Conservation (phyloP, 2,888 invertebrate species). For the Drosophila borborema region DNA sequence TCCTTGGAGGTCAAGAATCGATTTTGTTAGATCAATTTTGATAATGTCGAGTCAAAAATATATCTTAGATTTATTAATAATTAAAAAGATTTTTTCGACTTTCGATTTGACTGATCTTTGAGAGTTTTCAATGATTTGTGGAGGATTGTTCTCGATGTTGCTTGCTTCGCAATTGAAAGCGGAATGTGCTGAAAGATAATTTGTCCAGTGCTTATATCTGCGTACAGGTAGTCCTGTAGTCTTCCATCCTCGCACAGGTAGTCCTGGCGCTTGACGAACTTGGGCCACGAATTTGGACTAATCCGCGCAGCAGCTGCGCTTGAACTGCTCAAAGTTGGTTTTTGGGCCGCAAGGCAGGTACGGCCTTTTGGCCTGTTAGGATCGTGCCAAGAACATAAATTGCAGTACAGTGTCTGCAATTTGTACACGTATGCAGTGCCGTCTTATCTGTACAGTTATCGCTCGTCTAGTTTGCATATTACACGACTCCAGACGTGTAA, state of each 20-base stretch:
- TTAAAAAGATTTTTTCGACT: background rate
- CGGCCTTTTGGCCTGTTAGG: conserved; percentile 22
- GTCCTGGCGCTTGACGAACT: conserved; percentile 15
- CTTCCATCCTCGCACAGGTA: conserved; percentile 10
- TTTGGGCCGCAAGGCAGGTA: conserved; percentile 12
- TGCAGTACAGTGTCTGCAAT: conserved; percentile 65
- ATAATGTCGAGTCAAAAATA: background rate
- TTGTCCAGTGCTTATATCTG: conserved; percentile 26
- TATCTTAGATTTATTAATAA: background rate
- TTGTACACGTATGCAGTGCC: conserved; percentile 52
- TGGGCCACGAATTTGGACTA: conserved; percentile 5
- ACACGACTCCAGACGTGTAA: conserved; percentile 74
- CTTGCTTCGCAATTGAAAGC: conserved; percentile 17
- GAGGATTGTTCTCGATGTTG: conserved; percentile 19
- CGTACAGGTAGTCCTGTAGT: conserved; percentile 22
- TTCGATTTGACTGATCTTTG: background rate
- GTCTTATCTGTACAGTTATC: conserved; percentile 81
- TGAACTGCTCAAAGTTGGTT: conserved; percentile 1
- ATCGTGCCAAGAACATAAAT: conserved; percentile 61
- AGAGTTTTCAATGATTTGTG: background rate
- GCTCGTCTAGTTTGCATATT: conserved; percentile 79
- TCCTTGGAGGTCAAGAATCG: no score
- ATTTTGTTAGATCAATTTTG: background rate
- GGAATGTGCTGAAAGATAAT: conserved; percentile 29
- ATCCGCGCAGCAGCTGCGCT: conserved; percentile 40